These are phyloP conservation scores for Todus mexicanus DNA, from an alignment of 2,797 vertebrate genomes.

Conservation along the genomic window DNA sequence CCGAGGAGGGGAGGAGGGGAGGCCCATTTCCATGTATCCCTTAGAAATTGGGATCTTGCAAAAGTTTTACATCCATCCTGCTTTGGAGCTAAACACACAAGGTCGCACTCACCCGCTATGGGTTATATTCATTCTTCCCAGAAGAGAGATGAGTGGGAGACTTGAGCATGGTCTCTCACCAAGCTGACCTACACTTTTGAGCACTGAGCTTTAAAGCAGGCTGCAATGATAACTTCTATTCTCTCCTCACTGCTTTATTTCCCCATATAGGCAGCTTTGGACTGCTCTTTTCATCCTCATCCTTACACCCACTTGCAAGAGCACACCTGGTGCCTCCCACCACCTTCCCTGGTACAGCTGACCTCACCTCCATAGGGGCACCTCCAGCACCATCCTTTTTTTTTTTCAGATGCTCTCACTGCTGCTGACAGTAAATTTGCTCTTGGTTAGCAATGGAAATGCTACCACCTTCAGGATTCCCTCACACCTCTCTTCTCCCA, in stretches of 20 bases:
- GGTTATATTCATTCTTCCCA: neutral
- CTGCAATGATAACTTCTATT: neutral
- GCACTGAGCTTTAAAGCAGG: neutral
- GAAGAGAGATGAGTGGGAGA: neutral
- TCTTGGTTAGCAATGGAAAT: neutral
- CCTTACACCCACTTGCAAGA: neutral
- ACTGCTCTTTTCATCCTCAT: neutral
- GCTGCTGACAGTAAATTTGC: neutral
- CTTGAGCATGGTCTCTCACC: fast-evolving
- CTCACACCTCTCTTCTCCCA: neutral
- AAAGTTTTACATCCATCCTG: fast-evolving
- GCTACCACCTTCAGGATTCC: constrained; percentile 34
- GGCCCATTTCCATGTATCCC: neutral
- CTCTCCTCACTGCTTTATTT: neutral
- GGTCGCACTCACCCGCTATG: fast-evolving
- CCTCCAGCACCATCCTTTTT: neutral
- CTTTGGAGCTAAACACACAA: neutral
- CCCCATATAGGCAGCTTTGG: neutral
- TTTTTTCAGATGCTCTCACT: neutral
- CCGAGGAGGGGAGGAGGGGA: neutral
- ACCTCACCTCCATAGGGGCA: neutral
- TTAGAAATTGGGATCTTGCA: neutral
- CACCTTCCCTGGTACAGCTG: neutral
- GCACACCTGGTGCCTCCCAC: too few species aligned
- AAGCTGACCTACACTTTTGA: neutral